A percentile compares a stretch with the other conserved stretches of the same genome.
Evolutionary conservation across 37 sponge, comb jelly and placozoan genomes (phyloP).

Genomic region (Agelas oroides): DNA sequence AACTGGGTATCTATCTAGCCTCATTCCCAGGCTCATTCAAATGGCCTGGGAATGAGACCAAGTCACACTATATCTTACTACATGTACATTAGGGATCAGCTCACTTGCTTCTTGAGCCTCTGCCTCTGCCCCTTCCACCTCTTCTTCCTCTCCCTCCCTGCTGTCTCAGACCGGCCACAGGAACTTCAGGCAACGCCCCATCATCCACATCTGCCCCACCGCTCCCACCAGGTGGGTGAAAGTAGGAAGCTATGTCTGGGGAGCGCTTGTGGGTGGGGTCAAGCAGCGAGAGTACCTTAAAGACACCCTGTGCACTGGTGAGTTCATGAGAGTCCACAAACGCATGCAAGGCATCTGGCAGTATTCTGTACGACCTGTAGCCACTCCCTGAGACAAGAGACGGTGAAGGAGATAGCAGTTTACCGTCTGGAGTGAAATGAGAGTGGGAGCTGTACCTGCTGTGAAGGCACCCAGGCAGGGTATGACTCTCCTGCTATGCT

Average conservation of each 20-base stretch:
- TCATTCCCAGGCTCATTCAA: too few species aligned
- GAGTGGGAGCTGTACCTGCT: background rate
- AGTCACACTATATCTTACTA: background rate
- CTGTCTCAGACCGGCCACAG: background rate
- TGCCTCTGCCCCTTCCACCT: background rate
- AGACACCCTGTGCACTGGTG: constrained; percentile 28
- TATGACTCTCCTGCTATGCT: constrained; percentile 42
- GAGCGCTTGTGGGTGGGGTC: background rate
- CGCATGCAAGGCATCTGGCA: background rate
- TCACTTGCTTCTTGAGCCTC: background rate
- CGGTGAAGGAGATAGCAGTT: background rate
- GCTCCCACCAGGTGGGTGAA: background rate
- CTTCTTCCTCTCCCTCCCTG: too few species aligned
- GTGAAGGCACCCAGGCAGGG: background rate
- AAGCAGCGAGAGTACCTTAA: constrained; percentile 20
- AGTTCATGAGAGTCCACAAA: constrained; percentile 44
- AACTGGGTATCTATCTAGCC: too few species aligned
- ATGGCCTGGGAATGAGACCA: too few species aligned
- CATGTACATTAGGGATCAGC: background rate
- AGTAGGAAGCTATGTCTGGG: constrained; percentile 1
- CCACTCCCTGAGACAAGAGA: background rate
- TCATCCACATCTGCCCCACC: background rate
- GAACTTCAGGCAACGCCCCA: background rate
- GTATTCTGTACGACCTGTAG: constrained; percentile 13
- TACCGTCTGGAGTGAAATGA: background rate